Percentiles rank a stretch among this genome's conserved stretches.
Evolutionary conservation across 2,888 invertebrate species (phyloP).

Genomic region (Leptopilina drosophilae): DNA sequence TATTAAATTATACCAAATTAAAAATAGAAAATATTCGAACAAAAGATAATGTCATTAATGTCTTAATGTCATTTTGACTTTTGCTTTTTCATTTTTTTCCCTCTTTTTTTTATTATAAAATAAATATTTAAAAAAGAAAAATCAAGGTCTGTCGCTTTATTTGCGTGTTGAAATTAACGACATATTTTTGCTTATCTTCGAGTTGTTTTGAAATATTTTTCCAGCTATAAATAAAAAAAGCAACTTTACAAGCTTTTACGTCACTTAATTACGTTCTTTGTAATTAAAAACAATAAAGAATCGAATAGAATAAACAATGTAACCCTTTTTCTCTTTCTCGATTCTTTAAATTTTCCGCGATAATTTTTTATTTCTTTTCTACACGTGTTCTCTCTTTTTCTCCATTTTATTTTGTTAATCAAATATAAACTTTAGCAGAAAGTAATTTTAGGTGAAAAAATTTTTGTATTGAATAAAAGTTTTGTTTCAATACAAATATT

Average conservation of each 20-base stretch:
- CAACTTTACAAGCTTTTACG: not conserved
- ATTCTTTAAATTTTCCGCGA: no score
- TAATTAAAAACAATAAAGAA: not conserved
- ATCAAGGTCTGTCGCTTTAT: not conserved
- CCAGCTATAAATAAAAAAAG: slow-evolving; percentile 17
- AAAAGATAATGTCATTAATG: not conserved
- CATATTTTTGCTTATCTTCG: slow-evolving; percentile 11
- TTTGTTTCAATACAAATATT: not conserved
- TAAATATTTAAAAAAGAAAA: not conserved
- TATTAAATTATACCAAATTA: not conserved
- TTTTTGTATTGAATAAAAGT: no score
- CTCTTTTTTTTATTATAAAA: no score
- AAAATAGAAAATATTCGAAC: not conserved
- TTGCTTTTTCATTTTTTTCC: not conserved
- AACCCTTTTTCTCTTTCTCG: not conserved
- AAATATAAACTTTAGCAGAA: no score
- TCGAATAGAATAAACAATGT: not conserved
- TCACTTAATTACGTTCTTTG: slow-evolving; percentile 8
- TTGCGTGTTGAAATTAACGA: slow-evolving; percentile 11
- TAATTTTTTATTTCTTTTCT: no score
- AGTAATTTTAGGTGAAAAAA: no score
- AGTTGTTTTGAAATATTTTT: slow-evolving; percentile 17
- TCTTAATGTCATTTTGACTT: not conserved
- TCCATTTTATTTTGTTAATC: no score
- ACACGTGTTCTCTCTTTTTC: no score